Evolutionary conservation across 2,113 vertebrate genomes (phyloP).

Genomic region (Leucoraja erinaceus): DNA sequence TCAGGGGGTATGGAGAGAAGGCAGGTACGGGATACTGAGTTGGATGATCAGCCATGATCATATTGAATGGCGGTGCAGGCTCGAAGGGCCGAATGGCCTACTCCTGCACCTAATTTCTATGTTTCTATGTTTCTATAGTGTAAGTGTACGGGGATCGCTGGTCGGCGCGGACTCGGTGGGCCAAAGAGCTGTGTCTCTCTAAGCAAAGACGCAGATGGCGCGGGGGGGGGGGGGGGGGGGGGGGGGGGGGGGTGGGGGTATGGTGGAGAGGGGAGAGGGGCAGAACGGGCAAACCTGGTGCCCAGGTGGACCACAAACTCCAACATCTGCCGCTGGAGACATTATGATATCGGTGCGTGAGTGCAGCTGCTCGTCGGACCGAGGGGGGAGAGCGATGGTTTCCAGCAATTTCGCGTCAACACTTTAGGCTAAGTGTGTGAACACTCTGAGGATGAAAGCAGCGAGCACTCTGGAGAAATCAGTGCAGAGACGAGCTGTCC

Average conservation of each 20-base stretch:
- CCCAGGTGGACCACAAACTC: background rate
- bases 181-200: no score
- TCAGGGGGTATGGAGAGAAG: no score
- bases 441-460: conserved; percentile 86
- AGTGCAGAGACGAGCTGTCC: conserved; percentile 74
- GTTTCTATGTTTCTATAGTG: no score
- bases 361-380: conserved; percentile 9
- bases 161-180: no score
- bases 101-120: no score
- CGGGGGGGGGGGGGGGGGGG: no score
- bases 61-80: no score
- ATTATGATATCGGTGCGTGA: background rate
- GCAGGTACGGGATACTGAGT: no score
- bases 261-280: no score
- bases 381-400: background rate
- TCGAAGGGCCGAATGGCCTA: no score
- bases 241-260: accelerated
- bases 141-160: no score
- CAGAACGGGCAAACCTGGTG: background rate
- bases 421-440: conserved; percentile 91
- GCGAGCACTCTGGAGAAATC: conserved; percentile 65
- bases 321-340: background rate
- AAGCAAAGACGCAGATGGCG: conserved; percentile 57
- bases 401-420: conserved; percentile 45
- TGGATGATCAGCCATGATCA: no score